Evolutionary conservation across 1,140 invertebrate genomes (phyloP), one percentile per base, ranked within the genome.

Genomic region (Battus philenor): DNA sequence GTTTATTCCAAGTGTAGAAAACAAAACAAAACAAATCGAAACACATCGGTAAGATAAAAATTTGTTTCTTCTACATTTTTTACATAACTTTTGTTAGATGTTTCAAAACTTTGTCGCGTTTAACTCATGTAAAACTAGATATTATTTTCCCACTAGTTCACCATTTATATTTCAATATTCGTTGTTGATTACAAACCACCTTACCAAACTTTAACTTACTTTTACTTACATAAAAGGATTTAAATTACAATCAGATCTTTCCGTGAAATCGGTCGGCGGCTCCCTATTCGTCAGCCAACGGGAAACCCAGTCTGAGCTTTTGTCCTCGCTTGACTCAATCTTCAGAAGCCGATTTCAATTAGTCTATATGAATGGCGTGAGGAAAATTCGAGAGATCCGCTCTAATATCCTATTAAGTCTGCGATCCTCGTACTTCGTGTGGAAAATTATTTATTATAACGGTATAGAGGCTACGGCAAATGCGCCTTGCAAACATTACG

Each of bases 311-410:
- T n/a, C 13, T n/a, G n/a, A 11, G 4, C 16, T 20, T n/a, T 34
- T 34, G 32, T 11, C 32, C 17, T n/a, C 32, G 1, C 0, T 34
- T 18, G 0, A 11, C 10, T 1, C n/a, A 20, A 20, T 20, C 17
- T 4, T 10, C 7, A 18, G 2, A 2, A n/a, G 9, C 16, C 32
- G 6, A 17, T 34, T 20, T 17, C 17, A 34, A 34, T 34, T 34
- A 34, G 31, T 16, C 12, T 33, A 34, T 15, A 34, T 20, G 16
- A 34, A 34, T 11, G 32, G n/a, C 16, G n/a, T 9, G 18, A 20
- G 13, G 31, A 33, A 33, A n/a, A 1, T 11, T 15, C 17, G 16
- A 18, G 2, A 20, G 16, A 20, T 34, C 5, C 8, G 0, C 1
- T 34, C 5, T 9, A 10, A 9, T 34, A 34, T 34, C n/a, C 9